Evolutionary conservation across 2,113 vertebrate species (phyloP).

Genomic region (Poecile atricapillus): DNA sequence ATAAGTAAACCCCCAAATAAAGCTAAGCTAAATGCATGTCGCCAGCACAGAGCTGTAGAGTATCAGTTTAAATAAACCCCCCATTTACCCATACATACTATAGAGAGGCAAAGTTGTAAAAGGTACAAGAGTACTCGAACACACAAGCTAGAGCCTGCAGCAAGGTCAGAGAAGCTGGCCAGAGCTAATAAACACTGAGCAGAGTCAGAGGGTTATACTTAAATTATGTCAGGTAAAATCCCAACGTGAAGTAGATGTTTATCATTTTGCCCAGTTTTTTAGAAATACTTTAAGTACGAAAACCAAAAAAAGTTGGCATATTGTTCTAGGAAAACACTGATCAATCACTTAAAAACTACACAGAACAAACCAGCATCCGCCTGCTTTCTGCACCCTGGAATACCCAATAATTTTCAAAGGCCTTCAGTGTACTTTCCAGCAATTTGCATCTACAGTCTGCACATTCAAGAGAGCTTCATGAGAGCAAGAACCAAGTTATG

Average conservation of each 20-base stretch:
- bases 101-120: not conserved
- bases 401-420: not conserved
- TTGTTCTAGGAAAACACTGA: not conserved
- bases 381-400: not conserved
- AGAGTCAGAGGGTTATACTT: not conserved
- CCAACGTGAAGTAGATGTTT: rapidly evolving
- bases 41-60: not conserved
- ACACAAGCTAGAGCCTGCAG: not conserved
- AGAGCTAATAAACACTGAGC: not conserved
- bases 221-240: not conserved
- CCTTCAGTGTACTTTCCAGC: not conserved
- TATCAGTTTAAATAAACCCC: not conserved
- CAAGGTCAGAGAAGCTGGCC: not conserved
- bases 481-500: constrained; percentile 7
- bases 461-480: not conserved
- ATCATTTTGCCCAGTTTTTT: not conserved
- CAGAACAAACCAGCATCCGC: not conserved
- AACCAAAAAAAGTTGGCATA: not conserved
- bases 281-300: not conserved
- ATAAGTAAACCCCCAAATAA: not conserved
- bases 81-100: rapidly evolving
- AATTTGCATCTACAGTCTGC: not conserved
- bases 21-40: rapidly evolving
- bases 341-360: not conserved
- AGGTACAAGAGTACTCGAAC: rapidly evolving